Percentiles rank a stretch among this genome's conserved stretches.
These are phyloP conservation scores for Cisticola juncidis DNA, from an alignment of 2,113 vertebrate genomes.

Conservation along the genomic window DNA sequence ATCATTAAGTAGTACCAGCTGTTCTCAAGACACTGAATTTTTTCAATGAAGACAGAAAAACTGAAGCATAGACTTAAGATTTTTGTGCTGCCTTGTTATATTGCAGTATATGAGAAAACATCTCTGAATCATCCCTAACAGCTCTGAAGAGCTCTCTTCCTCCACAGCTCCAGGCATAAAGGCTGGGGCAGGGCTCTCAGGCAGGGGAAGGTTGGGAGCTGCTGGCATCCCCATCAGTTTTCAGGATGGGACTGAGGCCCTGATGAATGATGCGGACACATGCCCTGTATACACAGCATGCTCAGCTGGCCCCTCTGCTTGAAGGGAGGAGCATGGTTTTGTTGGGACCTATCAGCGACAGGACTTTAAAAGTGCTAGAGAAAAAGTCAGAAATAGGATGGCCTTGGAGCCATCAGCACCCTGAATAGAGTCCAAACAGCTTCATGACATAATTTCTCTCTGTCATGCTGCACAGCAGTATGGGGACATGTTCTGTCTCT, in stretches of 20 bases:
- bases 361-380: background rate
- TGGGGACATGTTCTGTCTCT: background rate
- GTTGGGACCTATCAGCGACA: background rate
- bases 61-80: background rate
- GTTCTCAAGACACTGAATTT: background rate
- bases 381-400: background rate
- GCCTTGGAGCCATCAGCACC: background rate
- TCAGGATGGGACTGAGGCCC: background rate
- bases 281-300: background rate
- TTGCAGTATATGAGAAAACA: background rate
- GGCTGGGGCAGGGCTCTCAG: background rate
- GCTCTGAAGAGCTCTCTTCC: background rate
- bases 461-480: background rate
- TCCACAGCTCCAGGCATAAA: background rate
- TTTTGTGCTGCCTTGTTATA: background rate
- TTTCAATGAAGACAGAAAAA: conserved; percentile 26
- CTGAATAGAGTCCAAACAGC: background rate
- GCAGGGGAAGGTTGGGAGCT: background rate
- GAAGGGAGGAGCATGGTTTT: background rate
- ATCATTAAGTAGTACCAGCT: conserved; percentile 56
- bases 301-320: background rate
- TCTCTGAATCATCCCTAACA: background rate
- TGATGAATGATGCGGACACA: background rate
- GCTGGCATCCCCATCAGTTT: background rate
- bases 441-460: background rate